phyloP scores from a whole-genome alignment of 2,888 invertebrate genomes.

The Ophion costatus region DNA sequence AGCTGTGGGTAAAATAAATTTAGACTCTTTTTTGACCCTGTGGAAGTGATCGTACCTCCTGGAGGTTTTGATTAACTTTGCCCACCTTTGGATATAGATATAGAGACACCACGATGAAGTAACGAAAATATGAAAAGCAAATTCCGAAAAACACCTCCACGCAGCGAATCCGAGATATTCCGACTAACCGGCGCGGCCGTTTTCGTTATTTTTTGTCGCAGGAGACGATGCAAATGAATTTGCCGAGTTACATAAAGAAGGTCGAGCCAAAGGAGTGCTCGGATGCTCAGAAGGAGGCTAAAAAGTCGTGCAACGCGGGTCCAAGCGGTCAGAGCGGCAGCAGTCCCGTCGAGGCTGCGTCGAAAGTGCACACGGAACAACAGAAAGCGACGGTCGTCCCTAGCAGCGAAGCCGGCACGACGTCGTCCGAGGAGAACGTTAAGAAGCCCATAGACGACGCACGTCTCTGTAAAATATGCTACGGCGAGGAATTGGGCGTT shows the following conservation, averaged over 20 bases:
- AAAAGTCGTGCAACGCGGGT: conserved; percentile 62
- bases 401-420: neutral
- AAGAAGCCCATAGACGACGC: conserved; percentile 81
- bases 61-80: too few species aligned
- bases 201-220: conserved; percentile 63
- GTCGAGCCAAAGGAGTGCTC: conserved; percentile 70
- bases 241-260: conserved; percentile 79
- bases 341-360: conserved; percentile 44
- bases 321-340: conserved; percentile 62
- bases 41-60: too few species aligned
- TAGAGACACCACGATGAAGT: neutral
- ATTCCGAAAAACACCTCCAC: neutral
- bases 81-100: too few species aligned
- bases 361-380: conserved; percentile 29
- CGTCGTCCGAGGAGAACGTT: neutral
- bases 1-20: too few species aligned
- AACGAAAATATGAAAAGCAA: neutral
- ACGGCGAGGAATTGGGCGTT: conserved; percentile 93
- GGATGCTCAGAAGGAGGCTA: conserved; percentile 56
- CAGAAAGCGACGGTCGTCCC: neutral
- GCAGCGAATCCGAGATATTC: neutral
- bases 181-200: neutral
- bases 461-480: conserved; percentile 96
- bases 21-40: too few species aligned
- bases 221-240: conserved; percentile 80